A percentile compares a stretch with the other conserved stretches of the same genome.
phyloP scores from a whole-genome alignment of 2,888 invertebrate species.

The Noctua fimbriata region DNA sequence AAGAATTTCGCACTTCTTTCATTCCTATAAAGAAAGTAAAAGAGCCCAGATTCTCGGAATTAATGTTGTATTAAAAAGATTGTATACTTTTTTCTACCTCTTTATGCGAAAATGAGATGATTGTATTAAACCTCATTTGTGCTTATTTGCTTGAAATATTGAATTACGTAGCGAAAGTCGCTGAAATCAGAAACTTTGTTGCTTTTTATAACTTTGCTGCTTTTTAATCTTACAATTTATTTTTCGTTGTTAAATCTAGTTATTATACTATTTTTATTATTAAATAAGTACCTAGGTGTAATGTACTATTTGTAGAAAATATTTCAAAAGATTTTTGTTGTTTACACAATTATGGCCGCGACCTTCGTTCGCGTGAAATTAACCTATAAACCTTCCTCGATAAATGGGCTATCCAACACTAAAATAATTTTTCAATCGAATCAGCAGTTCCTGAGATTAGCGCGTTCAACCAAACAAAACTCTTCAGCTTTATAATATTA shows the following conservation, averaged over 20 bases:
- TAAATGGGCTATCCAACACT: no score
- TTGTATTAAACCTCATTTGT: slow-evolving; percentile 17
- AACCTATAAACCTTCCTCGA: no score
- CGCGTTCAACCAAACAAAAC: no score
- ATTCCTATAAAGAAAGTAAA: background rate
- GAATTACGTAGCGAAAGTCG: slow-evolving; percentile 32
- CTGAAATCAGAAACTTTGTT: slow-evolving; percentile 4
- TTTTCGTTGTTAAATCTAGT: background rate
- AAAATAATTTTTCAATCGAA: no score
- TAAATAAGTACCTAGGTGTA: background rate
- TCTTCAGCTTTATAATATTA: no score
- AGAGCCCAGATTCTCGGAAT: background rate
- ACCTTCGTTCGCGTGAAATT: no score
- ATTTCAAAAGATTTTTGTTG: background rate
- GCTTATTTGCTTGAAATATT: slow-evolving; percentile 37
- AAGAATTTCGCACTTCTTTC: background rate
- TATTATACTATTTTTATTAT: background rate
- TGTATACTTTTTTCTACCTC: slow-evolving; percentile 10
- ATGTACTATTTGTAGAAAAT: background rate
- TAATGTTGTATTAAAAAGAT: background rate
- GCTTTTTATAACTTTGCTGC: background rate
- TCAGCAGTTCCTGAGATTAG: no score
- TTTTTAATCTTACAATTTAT: background rate
- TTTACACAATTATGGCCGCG: background rate
- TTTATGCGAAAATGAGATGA: slow-evolving; percentile 16